A percentile compares a stretch with the other conserved stretches of the same genome.
Conservation (phyloP, 2,113 vertebrate species). For the Gopherus evgoodei region DNA sequence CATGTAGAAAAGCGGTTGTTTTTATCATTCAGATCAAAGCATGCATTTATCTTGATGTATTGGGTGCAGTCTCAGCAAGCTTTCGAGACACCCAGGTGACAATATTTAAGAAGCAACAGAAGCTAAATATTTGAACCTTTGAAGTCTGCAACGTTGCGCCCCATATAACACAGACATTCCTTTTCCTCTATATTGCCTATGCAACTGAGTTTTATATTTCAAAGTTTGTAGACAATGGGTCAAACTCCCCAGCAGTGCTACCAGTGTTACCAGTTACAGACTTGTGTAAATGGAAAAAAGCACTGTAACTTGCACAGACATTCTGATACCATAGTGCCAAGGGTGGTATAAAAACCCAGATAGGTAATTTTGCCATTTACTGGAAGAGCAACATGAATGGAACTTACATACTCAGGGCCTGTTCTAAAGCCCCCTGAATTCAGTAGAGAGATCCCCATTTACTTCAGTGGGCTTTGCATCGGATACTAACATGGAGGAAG, state of each 20-base stretch:
- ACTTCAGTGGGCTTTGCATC: not conserved
- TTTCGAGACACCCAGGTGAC: slow-evolving; percentile 58
- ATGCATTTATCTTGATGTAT: slow-evolving; percentile 47
- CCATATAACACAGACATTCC: slow-evolving; percentile 33
- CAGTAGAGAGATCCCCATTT: not conserved
- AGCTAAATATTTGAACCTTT: slow-evolving; percentile 19
- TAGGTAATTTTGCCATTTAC: accelerated
- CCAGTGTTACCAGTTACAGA: not conserved
- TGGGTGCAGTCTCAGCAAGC: not conserved
- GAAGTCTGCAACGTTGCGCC: slow-evolving; percentile 58
- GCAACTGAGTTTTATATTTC: slow-evolving; percentile 46
- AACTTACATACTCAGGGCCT: accelerated
- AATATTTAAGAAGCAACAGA: slow-evolving; percentile 59
- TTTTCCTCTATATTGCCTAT: slow-evolving; percentile 27
- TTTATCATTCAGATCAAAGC: slow-evolving; percentile 68
- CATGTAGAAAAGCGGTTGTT: slow-evolving; percentile 63
- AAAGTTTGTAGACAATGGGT: slow-evolving; percentile 24
- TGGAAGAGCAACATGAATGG: accelerated
- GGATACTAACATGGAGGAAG: not conserved
- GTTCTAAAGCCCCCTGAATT: not conserved
- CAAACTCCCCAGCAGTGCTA: not conserved
- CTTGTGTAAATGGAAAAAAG: not conserved
- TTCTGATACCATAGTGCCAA: accelerated
- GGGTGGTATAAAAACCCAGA: accelerated
- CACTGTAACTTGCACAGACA: accelerated